Conservation (phyloP, 2,888 invertebrate genomes). For the Dynastes hyllus region DNA sequence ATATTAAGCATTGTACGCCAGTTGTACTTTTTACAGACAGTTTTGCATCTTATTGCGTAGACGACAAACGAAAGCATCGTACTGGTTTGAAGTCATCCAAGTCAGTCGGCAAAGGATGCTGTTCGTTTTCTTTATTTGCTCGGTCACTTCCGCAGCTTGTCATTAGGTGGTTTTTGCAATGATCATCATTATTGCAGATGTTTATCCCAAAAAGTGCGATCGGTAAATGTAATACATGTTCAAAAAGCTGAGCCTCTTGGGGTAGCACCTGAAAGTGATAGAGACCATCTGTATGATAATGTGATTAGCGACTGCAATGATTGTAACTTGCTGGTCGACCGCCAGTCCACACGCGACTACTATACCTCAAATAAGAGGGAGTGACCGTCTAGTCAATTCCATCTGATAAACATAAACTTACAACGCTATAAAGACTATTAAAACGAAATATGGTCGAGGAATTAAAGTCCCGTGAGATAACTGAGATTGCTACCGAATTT, state of each 20-base stretch:
- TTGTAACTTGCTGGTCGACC: slow-evolving; percentile 51
- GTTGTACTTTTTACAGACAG: background rate
- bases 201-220: slow-evolving; percentile 55
- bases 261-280: no score
- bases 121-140: slow-evolving; percentile 15
- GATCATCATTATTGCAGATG: slow-evolving; percentile 52
- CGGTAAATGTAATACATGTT: slow-evolving; percentile 60
- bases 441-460: slow-evolving; percentile 50
- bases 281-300: no score
- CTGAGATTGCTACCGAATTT: slow-evolving; percentile 51
- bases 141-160: slow-evolving; percentile 46
- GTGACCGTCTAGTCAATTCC: no score
- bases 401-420: slow-evolving; percentile 52
- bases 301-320: slow-evolving; percentile 50
- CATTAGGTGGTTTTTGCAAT: slow-evolving; percentile 51
- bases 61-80: slow-evolving; percentile 26
- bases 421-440: slow-evolving; percentile 50
- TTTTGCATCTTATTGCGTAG: slow-evolving; percentile 21
- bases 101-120: slow-evolving; percentile 25
- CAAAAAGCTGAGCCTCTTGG: slow-evolving; percentile 56
- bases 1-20: background rate
- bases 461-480: slow-evolving; percentile 49
- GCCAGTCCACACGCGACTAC: slow-evolving; percentile 52
- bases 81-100: slow-evolving; percentile 33
- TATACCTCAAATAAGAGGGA: no score